These are phyloP conservation scores for Drosophila nigromelanica DNA, from an alignment of 1,140 invertebrate genomes.

Conservation along the genomic window DNA sequence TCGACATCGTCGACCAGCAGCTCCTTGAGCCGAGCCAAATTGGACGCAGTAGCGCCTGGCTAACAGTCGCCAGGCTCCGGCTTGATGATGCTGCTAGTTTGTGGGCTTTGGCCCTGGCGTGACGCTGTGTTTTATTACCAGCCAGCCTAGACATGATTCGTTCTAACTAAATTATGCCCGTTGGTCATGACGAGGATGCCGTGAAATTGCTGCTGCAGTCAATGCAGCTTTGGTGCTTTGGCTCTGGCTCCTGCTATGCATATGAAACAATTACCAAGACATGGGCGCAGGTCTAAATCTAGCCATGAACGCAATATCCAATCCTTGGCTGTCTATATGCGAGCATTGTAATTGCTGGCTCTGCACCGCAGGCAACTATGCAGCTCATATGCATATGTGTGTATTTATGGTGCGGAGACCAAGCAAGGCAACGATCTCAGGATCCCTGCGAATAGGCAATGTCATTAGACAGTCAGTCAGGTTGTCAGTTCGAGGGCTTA, in stretches of 20 bases:
- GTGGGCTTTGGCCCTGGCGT: constrained; percentile 58
- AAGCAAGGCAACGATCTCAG: not conserved
- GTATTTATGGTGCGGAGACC: constrained; percentile 30
- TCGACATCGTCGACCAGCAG: constrained; percentile 46
- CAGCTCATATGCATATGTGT: constrained; percentile 43
- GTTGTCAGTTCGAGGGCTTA: constrained; percentile 33
- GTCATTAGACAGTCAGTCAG: constrained; percentile 76
- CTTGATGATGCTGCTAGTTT: constrained; percentile 19
- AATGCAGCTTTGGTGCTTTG: constrained; percentile 19
- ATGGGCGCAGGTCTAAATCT: constrained; percentile 10
- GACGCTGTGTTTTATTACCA: constrained; percentile 79
- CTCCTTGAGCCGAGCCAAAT: constrained; percentile 59
- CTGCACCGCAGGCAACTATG: constrained; percentile 8
- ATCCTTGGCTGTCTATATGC: constrained; percentile 57
- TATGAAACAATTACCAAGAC: constrained; percentile 79
- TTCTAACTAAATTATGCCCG: constrained; percentile 83
- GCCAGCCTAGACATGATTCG: constrained; percentile 70
- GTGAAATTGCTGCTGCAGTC: constrained; percentile 44
- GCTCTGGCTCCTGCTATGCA: constrained; percentile 47
- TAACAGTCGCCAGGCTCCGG: constrained; percentile 1
- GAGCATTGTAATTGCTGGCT: constrained; percentile 74
- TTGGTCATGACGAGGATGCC: constrained; percentile 69
- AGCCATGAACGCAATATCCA: constrained; percentile 16
- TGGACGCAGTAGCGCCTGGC: constrained; percentile 77
- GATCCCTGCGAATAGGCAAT: constrained; percentile 41